Evolutionary conservation across 2,113 vertebrate species (phyloP).

Genomic region (Brienomyrus brachyistius): DNA sequence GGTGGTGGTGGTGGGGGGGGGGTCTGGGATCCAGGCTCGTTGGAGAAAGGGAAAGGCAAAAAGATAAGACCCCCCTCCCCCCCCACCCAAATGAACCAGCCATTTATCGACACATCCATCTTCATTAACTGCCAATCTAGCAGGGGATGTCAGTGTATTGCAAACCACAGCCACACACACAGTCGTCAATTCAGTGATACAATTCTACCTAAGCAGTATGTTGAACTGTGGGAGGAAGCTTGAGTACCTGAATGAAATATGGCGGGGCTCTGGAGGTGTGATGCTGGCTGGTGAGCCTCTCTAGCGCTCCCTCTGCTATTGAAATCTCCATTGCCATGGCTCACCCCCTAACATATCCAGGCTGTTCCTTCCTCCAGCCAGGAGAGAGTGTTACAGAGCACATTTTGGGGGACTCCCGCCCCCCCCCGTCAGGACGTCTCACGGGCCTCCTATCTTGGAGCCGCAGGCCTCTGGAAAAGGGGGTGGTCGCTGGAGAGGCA

Average conservation of each 20-base stretch:
- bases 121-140: neutral
- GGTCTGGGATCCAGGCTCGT: neutral
- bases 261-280: neutral
- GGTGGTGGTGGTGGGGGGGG: too few species aligned
- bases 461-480: conserved; percentile 32
- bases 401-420: neutral
- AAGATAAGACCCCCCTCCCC: neutral
- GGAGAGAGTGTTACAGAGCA: neutral
- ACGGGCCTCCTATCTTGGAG: conserved; percentile 42
- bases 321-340: neutral
- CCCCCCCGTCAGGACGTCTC: neutral
- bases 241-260: neutral
- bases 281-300: neutral
- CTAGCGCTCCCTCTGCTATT: neutral
- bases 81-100: neutral
- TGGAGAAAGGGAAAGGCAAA: neutral
- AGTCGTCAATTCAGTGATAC: neutral
- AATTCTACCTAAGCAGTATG: neutral
- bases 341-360: neutral
- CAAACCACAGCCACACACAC: neutral
- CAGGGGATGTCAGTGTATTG: neutral
- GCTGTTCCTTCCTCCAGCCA: neutral
- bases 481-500: conserved; percentile 28
- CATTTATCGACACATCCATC: neutral
- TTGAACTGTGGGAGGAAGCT: neutral